Base-by-base conservation (phyloP, 2,888 invertebrate genomes). In the Cotesia congregata region DNA sequence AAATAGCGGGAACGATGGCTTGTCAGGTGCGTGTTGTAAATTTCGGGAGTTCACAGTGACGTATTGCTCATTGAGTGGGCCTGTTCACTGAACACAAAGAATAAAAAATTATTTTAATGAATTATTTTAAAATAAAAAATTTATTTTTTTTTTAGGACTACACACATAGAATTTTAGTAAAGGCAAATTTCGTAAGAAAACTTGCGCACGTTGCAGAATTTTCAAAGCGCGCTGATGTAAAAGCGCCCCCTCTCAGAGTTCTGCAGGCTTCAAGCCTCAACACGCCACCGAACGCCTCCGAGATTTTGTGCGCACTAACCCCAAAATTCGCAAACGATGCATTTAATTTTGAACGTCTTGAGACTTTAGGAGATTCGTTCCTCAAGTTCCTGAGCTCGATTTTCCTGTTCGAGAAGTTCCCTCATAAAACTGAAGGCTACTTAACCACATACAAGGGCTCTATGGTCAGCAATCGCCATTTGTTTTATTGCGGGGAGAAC, bases 361-460 rank as follows among this genome's bases (percentile, higher is more conserved):
- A 98, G 89, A 96, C 96, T 0, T 91, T 98, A 3, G 98, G 98
- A 0, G 98, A 98, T 88, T 94, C 97, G 0, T 95, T 95, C 88
- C 90, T 98, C 6, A 98, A 98, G 90, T 94, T 94, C 83, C 93
- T 94, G 1, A 91, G 93, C 0, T 94, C 95, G 0, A 88, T 96
- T 2, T 95, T 93, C 87, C 90, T 97, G 20, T 95, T 92, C 86
- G 92, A 94, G 81, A 91, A 91, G 76, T 96, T 94, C 87, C 92
- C 94, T 0, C 88, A 89, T 0, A 92, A 92, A 64, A 93, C 94
- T 83, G 97, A 98, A 90, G 97, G 97, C 0, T 92, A 93, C 80
- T 91, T 97, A 40, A 96, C 96, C 0, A 91, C 92, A 76, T 90
- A 96, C 12, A 94, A 97, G 85, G 90, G 93, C 0, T 90, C 92